A percentile compares a stretch with the other conserved stretches of the same genome.
These are phyloP conservation scores for Drosophila repletoides DNA, from an alignment of 1,140 invertebrate species.

Conservation along the genomic window DNA sequence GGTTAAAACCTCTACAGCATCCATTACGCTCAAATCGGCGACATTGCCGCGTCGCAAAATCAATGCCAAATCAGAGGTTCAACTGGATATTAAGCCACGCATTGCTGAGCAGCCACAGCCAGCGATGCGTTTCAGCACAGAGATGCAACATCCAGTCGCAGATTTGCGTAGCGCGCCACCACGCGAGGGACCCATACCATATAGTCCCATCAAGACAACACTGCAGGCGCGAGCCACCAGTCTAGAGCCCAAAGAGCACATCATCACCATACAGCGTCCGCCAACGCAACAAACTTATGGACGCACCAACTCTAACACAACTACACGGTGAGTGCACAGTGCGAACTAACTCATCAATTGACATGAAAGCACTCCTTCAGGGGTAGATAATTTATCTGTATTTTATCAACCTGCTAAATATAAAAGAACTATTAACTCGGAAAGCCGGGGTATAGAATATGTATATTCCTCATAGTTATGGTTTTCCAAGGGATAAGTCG, in stretches of 20 bases:
- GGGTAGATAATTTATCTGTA: no score
- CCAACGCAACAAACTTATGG: constrained; percentile 75
- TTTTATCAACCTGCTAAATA: no score
- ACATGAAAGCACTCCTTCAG: no score
- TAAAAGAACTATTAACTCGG: no score
- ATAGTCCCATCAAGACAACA: constrained; percentile 73
- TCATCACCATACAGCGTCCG: constrained; percentile 86
- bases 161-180: constrained; percentile 81
- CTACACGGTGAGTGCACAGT: constrained; percentile 62
- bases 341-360: no score
- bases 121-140: constrained; percentile 78
- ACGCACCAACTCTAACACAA: constrained; percentile 74
- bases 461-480: no score
- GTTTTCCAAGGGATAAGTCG: no score
- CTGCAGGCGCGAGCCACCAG: constrained; percentile 73
- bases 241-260: constrained; percentile 84
- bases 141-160: constrained; percentile 82
- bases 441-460: no score
- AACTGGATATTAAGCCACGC: constrained; percentile 83
- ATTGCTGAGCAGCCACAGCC: constrained; percentile 69
- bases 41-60: constrained; percentile 86
- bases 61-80: constrained; percentile 87
- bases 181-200: constrained; percentile 78
- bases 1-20: constrained; percentile 84
- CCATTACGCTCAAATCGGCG: constrained; percentile 87